Base-by-base conservation (phyloP, 2,113 vertebrate species). In the Elaphurus davidianus region DNA sequence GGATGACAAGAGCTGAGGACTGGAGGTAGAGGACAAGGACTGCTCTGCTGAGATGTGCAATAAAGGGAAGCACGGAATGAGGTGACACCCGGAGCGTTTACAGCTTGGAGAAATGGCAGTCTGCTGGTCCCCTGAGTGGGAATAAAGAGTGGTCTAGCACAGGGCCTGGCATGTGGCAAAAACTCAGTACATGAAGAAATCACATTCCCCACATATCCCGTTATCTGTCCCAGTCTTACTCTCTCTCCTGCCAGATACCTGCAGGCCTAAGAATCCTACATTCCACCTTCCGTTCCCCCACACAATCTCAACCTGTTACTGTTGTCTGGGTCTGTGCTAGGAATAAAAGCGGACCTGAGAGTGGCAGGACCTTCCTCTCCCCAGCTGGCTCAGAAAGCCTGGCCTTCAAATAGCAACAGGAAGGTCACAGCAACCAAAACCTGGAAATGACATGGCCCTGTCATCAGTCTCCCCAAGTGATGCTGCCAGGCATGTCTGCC, bases 201-300 rank as follows among this genome's bases (percentile, higher is more conserved):
- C 36, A 25, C 28, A 21, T 23, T 11, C 15, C 33, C 55, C 91
- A 45, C 83, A n/a, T 1, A 25, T 2, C 55, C 60, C 13, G 10
- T 1, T 1, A 62, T 43, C 74, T 54, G 40, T 7, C 64, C 21
- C 1, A 0, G 59, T 36, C 62, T n/a, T 0, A 50, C 25, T 8
- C 33, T 36, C 33, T 47, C n/a, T 40, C 27, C 27, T 40, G 30
- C 15, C n/a, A 8, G 60, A n/a, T 21, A 30, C 28, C 71, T 57
- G 43, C 7, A 19, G 33, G 50, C 57, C 71, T 19, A 2, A 43
- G 81, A 82, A 33, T 3, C 81, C 64, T 59, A 7, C 21, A 15
- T n/a, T 62, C 55, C 13, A 47, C 2, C 45, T 55, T 55, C 47
- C 11, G n/a, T 50, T 40, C 79, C 57, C 45, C 33, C 5, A 64